A percentile compares a stretch with the other conserved stretches of the same genome.
phyloP scores from a whole-genome alignment of 2,797 vertebrate species.

The Discoglossus pictus region DNA sequence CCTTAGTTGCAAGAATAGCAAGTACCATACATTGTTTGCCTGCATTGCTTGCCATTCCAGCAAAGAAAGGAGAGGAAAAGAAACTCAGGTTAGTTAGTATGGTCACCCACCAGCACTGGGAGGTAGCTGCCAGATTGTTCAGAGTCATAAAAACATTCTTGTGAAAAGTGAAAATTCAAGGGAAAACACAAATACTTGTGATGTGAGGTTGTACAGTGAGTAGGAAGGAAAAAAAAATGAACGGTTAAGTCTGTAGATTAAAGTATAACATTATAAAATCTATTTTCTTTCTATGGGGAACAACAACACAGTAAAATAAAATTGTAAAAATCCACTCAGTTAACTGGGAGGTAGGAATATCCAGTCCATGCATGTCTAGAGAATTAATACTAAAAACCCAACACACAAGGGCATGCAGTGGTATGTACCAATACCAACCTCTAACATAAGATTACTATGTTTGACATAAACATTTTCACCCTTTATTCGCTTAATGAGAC shows the following conservation, averaged over 20 bases:
- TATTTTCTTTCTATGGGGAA: slow-evolving; percentile 55
- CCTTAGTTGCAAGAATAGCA: background rate
- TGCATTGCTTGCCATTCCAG: slow-evolving; percentile 24
- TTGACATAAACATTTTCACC: slow-evolving; percentile 98
- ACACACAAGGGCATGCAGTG: slow-evolving; percentile 75
- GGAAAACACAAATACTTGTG: slow-evolving; percentile 46
- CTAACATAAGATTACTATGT: slow-evolving; percentile 99
- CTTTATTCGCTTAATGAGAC: slow-evolving; percentile 92
- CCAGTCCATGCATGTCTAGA: slow-evolving; percentile 70
- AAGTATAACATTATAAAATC: slow-evolving; percentile 50
- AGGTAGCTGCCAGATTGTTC: slow-evolving; percentile 55
- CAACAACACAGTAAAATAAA: slow-evolving; percentile 53
- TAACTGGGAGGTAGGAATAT: slow-evolving; percentile 64
- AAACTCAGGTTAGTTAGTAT: slow-evolving; percentile 57
- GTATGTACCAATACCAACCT: slow-evolving; percentile 89
- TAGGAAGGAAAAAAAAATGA: slow-evolving; percentile 51
- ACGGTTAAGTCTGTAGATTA: slow-evolving; percentile 41
- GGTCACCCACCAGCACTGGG: slow-evolving; percentile 54
- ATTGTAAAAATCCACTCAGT: slow-evolving; percentile 39
- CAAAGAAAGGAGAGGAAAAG: background rate
- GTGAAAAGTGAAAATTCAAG: slow-evolving; percentile 71
- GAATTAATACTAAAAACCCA: slow-evolving; percentile 57
- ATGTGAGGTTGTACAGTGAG: slow-evolving; percentile 52
- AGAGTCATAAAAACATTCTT: slow-evolving; percentile 63
- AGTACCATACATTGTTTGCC: background rate